These are phyloP conservation scores for Numenius arquata DNA, from an alignment of 2,113 vertebrate species.

Conservation along the genomic window DNA sequence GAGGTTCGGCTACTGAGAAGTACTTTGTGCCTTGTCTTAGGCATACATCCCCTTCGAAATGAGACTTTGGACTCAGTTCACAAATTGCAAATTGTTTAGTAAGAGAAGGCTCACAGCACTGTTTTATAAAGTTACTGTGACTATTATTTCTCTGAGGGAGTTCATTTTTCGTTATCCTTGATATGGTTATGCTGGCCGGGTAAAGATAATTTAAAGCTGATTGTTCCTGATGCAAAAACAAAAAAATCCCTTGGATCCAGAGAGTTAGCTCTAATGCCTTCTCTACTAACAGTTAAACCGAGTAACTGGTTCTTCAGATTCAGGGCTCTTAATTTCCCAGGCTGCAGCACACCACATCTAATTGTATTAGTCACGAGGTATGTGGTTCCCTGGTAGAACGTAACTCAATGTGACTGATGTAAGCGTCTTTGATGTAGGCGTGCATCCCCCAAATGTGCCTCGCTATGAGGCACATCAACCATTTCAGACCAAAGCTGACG, in stretches of 20 bases:
- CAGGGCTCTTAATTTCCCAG: neutral
- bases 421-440: neutral
- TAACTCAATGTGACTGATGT: neutral
- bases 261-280: neutral
- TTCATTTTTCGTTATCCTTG: neutral
- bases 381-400: neutral
- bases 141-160: neutral
- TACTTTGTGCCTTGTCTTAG: neutral
- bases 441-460: neutral
- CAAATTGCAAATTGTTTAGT: neutral
- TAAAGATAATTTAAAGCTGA: neutral
- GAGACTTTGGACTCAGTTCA: neutral
- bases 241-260: neutral
- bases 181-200: neutral
- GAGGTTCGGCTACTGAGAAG: neutral
- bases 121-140: neutral
- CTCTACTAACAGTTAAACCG: neutral
- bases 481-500: neutral
- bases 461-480: neutral
- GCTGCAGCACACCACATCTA: neutral
- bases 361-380: neutral
- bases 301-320: neutral
- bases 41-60: neutral
- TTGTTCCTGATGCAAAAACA: neutral
- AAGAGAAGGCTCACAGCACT: neutral